Evolutionary conservation across 1,140 invertebrate genomes (phyloP), one percentile per base, ranked within the genome.

Genomic region (Holotrichia oblita): DNA sequence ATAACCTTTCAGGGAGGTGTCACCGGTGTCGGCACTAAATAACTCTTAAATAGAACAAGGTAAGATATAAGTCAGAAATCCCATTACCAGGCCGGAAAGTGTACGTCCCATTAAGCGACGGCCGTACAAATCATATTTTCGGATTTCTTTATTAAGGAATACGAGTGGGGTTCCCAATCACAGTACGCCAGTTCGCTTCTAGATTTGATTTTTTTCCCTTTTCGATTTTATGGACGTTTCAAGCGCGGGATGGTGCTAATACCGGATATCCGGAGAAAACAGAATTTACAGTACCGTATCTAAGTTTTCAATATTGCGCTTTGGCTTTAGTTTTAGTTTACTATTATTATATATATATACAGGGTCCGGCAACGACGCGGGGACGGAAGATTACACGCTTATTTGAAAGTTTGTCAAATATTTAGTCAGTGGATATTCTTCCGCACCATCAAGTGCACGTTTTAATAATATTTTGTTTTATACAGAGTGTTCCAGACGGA

Each of bases 11-110:
- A n/a, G 3, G 44, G n/a, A 48, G 44, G 44, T 48, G 44, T 48
- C 44, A 48, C 12, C 44, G 44, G 12, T 48, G 44, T n/a, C 44
- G 44, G 44, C 12, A 48, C 8, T 48, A 48, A 48, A 48, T 48
- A 48, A 48, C 44, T 48, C 44, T 48, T 48, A 48, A 48, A n/a
- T 48, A 12, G 44, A 48, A 48, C 44, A n/a, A 48, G 44, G 44
- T 12, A 48, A 48, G 44, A 48, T 48, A 48, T 48, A 48, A 48
- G 44, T 48, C 44, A 48, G 44, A 48, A 48, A 48, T 48, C 44
- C 44, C 44, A 48, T 48, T 48, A 48, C 44, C 44, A 12, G 44
- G 44, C 44, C 44, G 44, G 44, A 48, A 48, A 48, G 44, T 48
- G 44, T 48, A 48, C 44, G 44, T 48, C 44, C 44, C 44, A 48